Percentiles rank a stretch among this genome's conserved stretches.
Conservation (phyloP, 2,797 vertebrate genomes). For the Sebastiscus tertius region DNA sequence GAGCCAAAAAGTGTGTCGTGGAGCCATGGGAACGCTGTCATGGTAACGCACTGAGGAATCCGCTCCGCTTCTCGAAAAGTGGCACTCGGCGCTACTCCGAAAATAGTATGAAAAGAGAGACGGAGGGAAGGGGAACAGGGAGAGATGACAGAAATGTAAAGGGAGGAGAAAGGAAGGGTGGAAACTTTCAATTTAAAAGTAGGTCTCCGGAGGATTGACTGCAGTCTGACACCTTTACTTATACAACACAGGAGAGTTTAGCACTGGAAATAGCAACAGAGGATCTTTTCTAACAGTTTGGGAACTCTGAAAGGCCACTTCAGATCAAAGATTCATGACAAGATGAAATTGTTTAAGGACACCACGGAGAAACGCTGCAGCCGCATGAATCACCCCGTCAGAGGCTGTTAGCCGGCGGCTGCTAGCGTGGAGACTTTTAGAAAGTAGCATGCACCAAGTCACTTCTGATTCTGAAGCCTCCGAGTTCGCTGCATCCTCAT, state of each 20-base stretch:
- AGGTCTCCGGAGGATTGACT: constrained; percentile 6
- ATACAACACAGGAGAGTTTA: background rate
- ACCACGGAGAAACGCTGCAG: background rate
- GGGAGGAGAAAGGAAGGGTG: background rate
- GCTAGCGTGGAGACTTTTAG: background rate
- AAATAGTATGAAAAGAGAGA: constrained; percentile 49
- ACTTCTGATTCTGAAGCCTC: too few relatives aligned
- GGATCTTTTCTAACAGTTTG: background rate
- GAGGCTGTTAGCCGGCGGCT: background rate
- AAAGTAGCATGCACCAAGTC: too few relatives aligned
- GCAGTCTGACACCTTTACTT: constrained; percentile 4
- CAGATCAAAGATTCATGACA: constrained; percentile 2
- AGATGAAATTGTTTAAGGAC: background rate
- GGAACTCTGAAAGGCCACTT: background rate
- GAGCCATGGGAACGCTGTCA: constrained; percentile 18
- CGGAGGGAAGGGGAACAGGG: constrained; percentile 2
- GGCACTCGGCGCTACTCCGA: constrained; percentile 35
- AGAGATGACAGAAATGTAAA: background rate
- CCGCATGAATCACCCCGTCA: background rate
- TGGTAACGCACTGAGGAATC: constrained; percentile 54
- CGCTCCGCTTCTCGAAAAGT: constrained; percentile 35
- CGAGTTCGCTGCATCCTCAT: background rate
- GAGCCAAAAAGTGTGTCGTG: constrained; percentile 39
- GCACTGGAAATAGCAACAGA: background rate
- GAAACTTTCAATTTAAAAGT: constrained; percentile 1